Conservation (phyloP, 2,888 invertebrate genomes). For the Spilosoma lubricipeda region DNA sequence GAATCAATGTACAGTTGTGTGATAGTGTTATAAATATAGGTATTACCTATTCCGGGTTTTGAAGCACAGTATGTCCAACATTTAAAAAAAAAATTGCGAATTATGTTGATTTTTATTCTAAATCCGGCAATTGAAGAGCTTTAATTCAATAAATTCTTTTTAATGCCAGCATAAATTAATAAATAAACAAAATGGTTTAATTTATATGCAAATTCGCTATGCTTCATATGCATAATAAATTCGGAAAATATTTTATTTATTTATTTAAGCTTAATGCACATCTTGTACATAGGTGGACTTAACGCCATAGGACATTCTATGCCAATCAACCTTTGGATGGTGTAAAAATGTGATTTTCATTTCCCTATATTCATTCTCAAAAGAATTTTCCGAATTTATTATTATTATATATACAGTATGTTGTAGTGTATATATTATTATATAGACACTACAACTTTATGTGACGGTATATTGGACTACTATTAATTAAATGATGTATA, state of each 20-base stretch:
- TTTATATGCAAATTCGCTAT: neutral
- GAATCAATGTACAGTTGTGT: slow-evolving; percentile 10
- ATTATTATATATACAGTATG: too few species aligned
- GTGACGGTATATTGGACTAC: neutral
- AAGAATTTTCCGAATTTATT: neutral
- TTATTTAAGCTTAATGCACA: too few species aligned
- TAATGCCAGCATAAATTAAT: neutral
- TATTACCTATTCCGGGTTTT: neutral
- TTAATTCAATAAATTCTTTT: neutral
- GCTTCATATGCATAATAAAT: neutral
- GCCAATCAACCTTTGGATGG: too few species aligned
- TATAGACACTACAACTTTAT: neutral
- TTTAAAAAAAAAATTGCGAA: too few species aligned
- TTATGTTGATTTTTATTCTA: neutral
- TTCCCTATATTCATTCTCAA: too few species aligned
- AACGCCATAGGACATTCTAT: too few species aligned
- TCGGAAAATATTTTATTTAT: neutral
- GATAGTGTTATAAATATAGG: slow-evolving; percentile 7
- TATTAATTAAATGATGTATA: slow-evolving; percentile 1
- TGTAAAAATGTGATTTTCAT: too few species aligned
- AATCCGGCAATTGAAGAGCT: too few species aligned
- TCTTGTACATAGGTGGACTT: too few species aligned
- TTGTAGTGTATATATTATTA: too few species aligned
- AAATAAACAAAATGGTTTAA: neutral
- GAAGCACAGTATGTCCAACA: neutral